Percentiles rank a stretch among this genome's conserved stretches.
Evolutionary conservation across 2,888 invertebrate genomes (phyloP).

Genomic region (Leptopilina myrica): DNA sequence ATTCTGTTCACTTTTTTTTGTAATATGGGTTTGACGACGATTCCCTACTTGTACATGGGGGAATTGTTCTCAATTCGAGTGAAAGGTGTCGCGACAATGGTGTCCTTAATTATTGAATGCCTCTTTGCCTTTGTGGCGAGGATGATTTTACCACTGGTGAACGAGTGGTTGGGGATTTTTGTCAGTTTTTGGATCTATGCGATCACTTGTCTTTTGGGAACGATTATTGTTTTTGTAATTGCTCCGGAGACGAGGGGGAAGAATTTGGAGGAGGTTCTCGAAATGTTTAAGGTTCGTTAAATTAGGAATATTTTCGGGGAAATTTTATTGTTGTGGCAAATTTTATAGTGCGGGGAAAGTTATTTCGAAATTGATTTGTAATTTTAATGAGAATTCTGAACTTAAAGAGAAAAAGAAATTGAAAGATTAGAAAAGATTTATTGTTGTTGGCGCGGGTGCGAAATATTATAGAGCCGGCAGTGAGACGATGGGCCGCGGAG

Average conservation of each 20-base stretch:
- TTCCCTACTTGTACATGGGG: not conserved
- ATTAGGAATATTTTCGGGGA: no score
- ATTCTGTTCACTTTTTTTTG: conserved; percentile 73
- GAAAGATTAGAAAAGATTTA: no score
- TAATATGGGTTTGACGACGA: conserved; percentile 5
- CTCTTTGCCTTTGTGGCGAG: not conserved
- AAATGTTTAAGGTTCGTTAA: not conserved
- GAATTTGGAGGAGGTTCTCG: not conserved
- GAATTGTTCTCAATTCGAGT: conserved; percentile 4
- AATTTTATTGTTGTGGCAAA: no score
- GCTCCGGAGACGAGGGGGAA: conserved; percentile 13
- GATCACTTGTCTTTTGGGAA: not conserved
- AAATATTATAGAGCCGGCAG: no score
- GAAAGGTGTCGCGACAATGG: not conserved
- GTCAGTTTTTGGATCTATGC: conserved; percentile 13
- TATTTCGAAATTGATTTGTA: no score
- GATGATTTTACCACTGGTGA: not conserved
- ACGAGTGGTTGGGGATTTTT: not conserved
- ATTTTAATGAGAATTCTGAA: no score
- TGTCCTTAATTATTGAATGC: not conserved
- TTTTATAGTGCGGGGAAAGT: no score
- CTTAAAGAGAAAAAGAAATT: no score
- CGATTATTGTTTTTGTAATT: conserved; percentile 9
- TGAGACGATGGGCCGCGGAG: no score
- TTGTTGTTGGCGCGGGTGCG: no score